Evolutionary conservation across 2,888 invertebrate genomes (phyloP), one percentile per base, ranked within the genome.

Genomic region (Cerastis rubricosa): DNA sequence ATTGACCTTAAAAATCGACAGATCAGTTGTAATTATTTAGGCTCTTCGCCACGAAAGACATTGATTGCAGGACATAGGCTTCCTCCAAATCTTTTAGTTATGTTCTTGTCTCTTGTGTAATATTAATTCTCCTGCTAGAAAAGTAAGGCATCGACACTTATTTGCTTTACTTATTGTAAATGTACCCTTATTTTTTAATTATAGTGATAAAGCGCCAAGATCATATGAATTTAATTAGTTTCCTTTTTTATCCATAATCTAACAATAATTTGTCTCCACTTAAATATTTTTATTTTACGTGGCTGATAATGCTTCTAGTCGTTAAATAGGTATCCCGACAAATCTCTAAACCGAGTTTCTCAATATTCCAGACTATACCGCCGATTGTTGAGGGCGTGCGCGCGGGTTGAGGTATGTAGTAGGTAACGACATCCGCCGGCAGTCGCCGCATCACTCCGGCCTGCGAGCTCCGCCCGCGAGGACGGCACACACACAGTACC

Each of bases 361-460:
- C 25, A 35, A 45, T 47, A 71, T 91, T 91, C 5, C 93, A 94
- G 93, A 91, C 89, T 87, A 81, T 84, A 86, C 90, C 90, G 92
- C 90, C 87, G 87, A 81, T 79, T 71, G 90, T 91, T 80, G 89
- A 74, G 87, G 90, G 91, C 90, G 92, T 83, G 91, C 87, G 87
- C 89, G 93, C 90, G 86, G 91, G 90, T 79, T 88, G 91, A 90
- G 91, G 89, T 87, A 88, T 83, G 91, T 88, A 88, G 89, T 86
- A 85, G 87, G 84, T 78, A 78, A 71, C 78, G 71, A 74, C 66
- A 70, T 35, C 83, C 79, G 84, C 77, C 72, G 78, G 78, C 80
- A 63, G 78, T 74, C 75, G 81, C n/a, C 68, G 74, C 59, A 54
- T 63, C 61, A 25, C 73, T 25, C 67, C 78, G 61, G 63, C 71